phyloP scores from a whole-genome alignment of 2,888 invertebrate species.

The Drosophila phalerata region DNA sequence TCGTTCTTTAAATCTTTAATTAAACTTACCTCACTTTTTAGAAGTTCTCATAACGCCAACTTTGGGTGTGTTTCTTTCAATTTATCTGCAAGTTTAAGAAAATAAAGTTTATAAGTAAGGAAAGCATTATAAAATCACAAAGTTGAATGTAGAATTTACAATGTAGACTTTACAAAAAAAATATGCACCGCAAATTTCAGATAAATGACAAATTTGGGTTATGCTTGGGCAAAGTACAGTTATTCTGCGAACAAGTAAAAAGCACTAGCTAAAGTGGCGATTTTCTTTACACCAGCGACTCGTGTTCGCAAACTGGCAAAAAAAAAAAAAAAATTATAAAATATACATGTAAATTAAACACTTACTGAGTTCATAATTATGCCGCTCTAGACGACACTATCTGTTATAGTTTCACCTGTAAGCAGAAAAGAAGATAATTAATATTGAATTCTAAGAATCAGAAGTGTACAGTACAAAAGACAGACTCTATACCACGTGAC shows the following conservation, averaged over 20 bases:
- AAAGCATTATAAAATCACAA: neutral
- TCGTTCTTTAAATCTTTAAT: neutral
- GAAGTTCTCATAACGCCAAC: neutral
- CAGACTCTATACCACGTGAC: conserved; percentile 48
- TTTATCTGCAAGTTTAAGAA: conserved; percentile 34
- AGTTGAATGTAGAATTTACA: neutral
- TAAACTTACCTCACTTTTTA: conserved; percentile 15
- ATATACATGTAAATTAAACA: neutral
- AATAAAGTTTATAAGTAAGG: neutral
- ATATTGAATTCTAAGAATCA: neutral
- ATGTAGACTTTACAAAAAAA: conserved; percentile 71
- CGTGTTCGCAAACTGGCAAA: conserved; percentile 63
- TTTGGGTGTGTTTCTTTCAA: neutral
- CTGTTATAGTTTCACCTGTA: conserved; percentile 48
- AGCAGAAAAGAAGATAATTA: conserved; percentile 5
- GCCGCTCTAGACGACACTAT: neutral
- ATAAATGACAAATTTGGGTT: conserved; percentile 76
- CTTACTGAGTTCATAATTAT: conserved; percentile 49
- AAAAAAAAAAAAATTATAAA: neutral
- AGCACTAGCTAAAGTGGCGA: conserved; percentile 83
- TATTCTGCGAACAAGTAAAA: conserved; percentile 82
- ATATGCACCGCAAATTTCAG: conserved; percentile 84
- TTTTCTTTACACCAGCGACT: conserved; percentile 83
- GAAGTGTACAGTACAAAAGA: conserved; percentile 19
- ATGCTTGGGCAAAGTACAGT: conserved; percentile 82